Percentiles rank a stretch among this genome's conserved stretches.
These are phyloP conservation scores for Arion vulgaris DNA, from an alignment of 1,140 invertebrate genomes.

Conservation along the genomic window DNA sequence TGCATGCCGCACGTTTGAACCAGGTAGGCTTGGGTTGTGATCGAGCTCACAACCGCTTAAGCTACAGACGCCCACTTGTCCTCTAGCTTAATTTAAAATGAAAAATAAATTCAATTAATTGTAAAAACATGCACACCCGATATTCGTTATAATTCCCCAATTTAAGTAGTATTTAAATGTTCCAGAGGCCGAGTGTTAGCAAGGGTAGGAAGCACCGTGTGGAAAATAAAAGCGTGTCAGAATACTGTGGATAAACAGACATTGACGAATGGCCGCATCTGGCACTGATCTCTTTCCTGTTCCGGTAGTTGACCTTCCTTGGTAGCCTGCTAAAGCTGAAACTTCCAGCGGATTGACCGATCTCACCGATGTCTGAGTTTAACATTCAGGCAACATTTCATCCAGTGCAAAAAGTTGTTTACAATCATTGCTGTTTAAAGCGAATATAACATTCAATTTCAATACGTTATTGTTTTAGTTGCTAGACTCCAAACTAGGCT, in stretches of 20 bases:
- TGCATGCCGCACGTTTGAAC: no score
- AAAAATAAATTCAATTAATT: no score
- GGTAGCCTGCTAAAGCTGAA: neutral
- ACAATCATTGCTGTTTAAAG: neutral
- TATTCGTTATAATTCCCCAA: no score
- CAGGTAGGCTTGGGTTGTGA: no score
- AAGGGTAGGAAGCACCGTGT: no score
- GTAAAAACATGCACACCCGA: no score
- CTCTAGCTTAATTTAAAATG: no score
- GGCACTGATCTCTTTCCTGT: slow-evolving; percentile 3
- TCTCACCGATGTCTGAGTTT: neutral
- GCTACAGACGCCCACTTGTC: no score
- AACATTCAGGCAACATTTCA: slow-evolving; percentile 8
- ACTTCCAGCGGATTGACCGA: neutral
- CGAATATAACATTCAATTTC: neutral
- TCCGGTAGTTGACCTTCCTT: neutral
- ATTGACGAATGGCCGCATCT: slow-evolving; percentile 6
- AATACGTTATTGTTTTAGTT: neutral
- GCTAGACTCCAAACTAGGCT: neutral
- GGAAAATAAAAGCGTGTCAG: neutral
- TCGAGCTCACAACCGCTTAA: no score
- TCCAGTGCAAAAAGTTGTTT: neutral
- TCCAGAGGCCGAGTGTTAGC: no score
- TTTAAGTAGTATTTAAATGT: no score
- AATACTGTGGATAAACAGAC: neutral